Evolutionary conservation across 2,888 invertebrate species (phyloP).

Genomic region (Ophion ventricosus): DNA sequence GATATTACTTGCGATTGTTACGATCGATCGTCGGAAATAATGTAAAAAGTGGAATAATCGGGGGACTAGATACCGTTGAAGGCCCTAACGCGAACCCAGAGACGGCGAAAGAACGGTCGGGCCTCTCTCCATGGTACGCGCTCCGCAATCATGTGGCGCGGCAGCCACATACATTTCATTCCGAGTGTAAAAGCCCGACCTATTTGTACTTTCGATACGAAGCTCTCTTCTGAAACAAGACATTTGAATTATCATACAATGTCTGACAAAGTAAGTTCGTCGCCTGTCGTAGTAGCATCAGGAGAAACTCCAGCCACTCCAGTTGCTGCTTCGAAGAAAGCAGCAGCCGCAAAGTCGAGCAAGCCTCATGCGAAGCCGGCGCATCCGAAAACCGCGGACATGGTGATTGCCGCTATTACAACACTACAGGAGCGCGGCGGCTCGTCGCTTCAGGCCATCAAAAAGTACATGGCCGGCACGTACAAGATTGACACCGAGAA

Average conservation of each 20-base stretch:
- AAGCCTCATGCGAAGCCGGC: too few species aligned
- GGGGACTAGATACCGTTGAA: conserved; percentile 18
- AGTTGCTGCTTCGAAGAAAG: too few species aligned
- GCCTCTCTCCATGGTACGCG: conserved; percentile 67
- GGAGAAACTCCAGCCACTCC: too few species aligned
- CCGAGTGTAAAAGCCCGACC: not conserved
- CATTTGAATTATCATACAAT: too few species aligned
- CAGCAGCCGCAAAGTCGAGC: too few species aligned
- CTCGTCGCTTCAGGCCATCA: too few species aligned
- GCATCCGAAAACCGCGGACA: conserved; percentile 72
- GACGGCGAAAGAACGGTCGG: conserved; percentile 39
- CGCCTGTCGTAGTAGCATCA: too few species aligned
- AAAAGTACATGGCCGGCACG: conserved; percentile 86
- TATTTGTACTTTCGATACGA: not conserved
- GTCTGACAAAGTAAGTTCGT: too few species aligned
- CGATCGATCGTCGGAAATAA: too few species aligned
- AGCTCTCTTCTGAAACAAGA: too few species aligned
- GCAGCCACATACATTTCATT: not conserved
- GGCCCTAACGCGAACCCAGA: not conserved
- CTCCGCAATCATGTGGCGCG: conserved; percentile 14
- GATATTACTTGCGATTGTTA: too few species aligned
- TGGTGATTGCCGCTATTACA: conserved; percentile 86
- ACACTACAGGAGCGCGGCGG: conserved; percentile 85
- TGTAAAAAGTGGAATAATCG: too few species aligned
- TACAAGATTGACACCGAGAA: conserved; percentile 86